Base-by-base conservation (phyloP, 2,888 invertebrate species). In the Stenchaetothrips biformis region DNA sequence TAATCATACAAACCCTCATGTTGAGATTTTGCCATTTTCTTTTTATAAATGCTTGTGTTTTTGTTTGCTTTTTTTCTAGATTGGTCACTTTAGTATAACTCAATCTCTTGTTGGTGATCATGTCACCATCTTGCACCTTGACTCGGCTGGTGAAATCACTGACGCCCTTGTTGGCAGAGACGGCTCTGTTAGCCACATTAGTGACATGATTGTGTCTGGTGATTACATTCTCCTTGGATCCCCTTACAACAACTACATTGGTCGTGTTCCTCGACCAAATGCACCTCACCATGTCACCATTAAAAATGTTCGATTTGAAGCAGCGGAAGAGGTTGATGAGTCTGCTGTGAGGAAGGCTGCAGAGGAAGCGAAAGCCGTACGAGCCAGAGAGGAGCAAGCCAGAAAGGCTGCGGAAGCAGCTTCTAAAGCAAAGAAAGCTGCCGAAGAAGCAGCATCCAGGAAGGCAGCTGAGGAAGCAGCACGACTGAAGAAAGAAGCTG, bases 131-230 rank as follows among this genome's bases (percentile, higher is more conserved):
- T 83, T 94, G 62, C 92, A 92, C 84, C 84, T 94, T 0, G 91
- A 93, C 84, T 91, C 91, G 89, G 89, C 89, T 83, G 95, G 95
- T 25, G 91, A 92, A 81, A 90, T 95, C 82, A 85, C 93, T 7
- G 92, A 92, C 48, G 90, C 91, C 7, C 89, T 93, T 82, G 92
- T 92, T 84, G 90, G 90, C 77, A 89, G 89, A 0, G 91, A 93
- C 84, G 88, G 87, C 62, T 88, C 89, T 37, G 84, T 92, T 1
- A 80, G 82, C 0, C 85, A 86, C 13, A 88, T 93, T 27, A 92
- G 92, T 83, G 94, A 94, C 84, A 92, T 91, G 3, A 88, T 92
- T 82, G 90, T 93, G 78, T 90, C 89, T 84, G 90, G 91, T 79
- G 90, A 91, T 83, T 89, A 89, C 83, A 86, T 94, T 18, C 91